Percentiles rank a stretch among this genome's conserved stretches.
These are phyloP conservation scores for Polydrusus cervinus DNA, from an alignment of 2,888 invertebrate species.

Conservation along the genomic window DNA sequence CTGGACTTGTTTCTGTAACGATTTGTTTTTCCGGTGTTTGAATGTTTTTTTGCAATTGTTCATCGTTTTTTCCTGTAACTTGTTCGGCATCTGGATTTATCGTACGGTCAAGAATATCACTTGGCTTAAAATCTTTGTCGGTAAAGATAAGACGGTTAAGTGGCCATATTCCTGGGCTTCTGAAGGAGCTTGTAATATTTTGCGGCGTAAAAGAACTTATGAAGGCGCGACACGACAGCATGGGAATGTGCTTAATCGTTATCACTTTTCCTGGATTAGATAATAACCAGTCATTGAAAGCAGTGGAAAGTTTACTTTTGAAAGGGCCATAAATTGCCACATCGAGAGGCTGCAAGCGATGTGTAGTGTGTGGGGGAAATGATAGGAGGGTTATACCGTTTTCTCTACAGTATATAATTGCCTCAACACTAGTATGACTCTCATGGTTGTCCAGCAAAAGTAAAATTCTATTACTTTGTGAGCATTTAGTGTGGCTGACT, in stretches of 20 bases:
- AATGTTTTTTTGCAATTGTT: constrained; percentile 9
- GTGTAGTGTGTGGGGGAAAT: constrained; percentile 64
- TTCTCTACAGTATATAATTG: constrained; percentile 59
- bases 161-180: constrained; percentile 36
- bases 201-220: constrained; percentile 31
- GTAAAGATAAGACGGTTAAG: constrained; percentile 30
- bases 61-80: background rate
- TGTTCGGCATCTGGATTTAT: constrained; percentile 8
- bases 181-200: constrained; percentile 34
- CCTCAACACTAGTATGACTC: constrained; percentile 38
- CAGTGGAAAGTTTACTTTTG: constrained; percentile 53
- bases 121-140: constrained; percentile 28
- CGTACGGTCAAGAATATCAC: constrained; percentile 5
- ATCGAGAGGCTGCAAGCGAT: constrained; percentile 64
- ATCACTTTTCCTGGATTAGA: constrained; percentile 42
- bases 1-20: background rate
- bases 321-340: constrained; percentile 61
- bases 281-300: constrained; percentile 44
- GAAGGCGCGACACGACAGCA: constrained; percentile 12
- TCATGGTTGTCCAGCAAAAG: constrained; percentile 50
- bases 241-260: constrained; percentile 35
- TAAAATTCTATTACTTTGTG: constrained; percentile 35
- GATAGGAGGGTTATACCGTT: constrained; percentile 63
- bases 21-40: background rate
- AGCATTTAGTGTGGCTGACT: constrained; percentile 30